These are phyloP conservation scores for Sphenodon punctatus DNA, from an alignment of 2,797 vertebrate species.

Conservation along the genomic window DNA sequence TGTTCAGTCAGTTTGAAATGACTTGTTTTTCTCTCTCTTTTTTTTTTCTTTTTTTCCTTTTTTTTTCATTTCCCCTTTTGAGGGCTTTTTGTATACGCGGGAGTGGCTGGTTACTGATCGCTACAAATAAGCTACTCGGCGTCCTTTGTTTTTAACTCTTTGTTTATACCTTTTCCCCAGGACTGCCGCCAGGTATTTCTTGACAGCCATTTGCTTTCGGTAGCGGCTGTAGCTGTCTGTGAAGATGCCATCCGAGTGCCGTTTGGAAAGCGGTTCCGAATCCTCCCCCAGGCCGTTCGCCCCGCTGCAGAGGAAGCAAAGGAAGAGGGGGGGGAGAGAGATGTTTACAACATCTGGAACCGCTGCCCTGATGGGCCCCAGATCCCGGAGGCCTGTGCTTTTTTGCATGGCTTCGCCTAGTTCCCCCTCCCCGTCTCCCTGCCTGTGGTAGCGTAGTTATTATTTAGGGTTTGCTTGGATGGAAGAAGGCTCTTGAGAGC, in stretches of 20 bases:
- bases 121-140: slow-evolving; percentile 97
- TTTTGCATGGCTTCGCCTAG: neutral
- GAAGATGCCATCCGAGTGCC: slow-evolving; percentile 98
- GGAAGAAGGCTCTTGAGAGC: too few species aligned
- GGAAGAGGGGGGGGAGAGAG: slow-evolving; percentile 18
- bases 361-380: neutral
- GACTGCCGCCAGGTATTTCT: slow-evolving; percentile 98
- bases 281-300: slow-evolving; percentile 82
- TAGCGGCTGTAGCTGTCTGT: slow-evolving; percentile 99
- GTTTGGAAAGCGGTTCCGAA: slow-evolving; percentile 91
- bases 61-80: slow-evolving; percentile 38
- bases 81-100: slow-evolving; percentile 69
- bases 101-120: slow-evolving; percentile 80
- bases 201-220: slow-evolving; percentile 99
- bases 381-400: neutral
- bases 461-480: neutral
- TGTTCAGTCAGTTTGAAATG: slow-evolving; percentile 93
- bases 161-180: slow-evolving; percentile 99
- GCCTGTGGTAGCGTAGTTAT: neutral
- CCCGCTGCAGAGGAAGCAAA: slow-evolving; percentile 72
- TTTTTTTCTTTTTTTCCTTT: slow-evolving; percentile 24
- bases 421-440: neutral
- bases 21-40: slow-evolving; percentile 79
- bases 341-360: neutral
- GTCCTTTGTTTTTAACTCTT: slow-evolving; percentile 99